A percentile compares a stretch with the other conserved stretches of the same genome.
These are phyloP conservation scores for Tenrec ecaudatus DNA, from an alignment of 2,113 vertebrate genomes.

Conservation along the genomic window DNA sequence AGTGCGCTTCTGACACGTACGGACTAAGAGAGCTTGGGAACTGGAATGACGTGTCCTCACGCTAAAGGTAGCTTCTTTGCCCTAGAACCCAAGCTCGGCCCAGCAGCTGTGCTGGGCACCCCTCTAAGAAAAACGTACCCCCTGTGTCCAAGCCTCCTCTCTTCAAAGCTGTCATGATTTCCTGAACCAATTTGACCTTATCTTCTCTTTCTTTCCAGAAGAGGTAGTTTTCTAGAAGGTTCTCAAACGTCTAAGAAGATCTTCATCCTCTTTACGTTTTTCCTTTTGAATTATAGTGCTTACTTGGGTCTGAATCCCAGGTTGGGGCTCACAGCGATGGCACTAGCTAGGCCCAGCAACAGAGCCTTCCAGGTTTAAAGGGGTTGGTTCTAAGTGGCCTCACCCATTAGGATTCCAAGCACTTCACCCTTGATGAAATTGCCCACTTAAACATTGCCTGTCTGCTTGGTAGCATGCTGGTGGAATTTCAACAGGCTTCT, in stretches of 20 bases:
- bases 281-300: not conserved
- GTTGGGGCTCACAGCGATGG: not conserved
- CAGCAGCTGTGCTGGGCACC: not conserved
- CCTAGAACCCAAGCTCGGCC: not conserved
- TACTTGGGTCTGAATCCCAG: not conserved
- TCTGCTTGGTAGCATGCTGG: not conserved
- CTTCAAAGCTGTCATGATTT: not conserved
- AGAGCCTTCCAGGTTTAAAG: not conserved
- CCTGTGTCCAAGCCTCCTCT: not conserved
- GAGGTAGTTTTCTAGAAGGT: not conserved
- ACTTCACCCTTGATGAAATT: constrained; percentile 68
- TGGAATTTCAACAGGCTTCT: constrained; percentile 62
- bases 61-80: not conserved
- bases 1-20: not conserved
- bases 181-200: not conserved
- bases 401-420: constrained; percentile 60
- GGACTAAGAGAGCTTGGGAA: not conserved
- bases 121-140: not conserved
- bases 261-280: not conserved
- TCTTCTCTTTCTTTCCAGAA: constrained; percentile 24
- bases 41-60: not conserved
- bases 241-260: not conserved
- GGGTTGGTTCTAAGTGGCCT: not conserved
- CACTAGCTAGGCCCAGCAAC: too few species aligned
- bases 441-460: constrained; percentile 58